phyloP scores from a whole-genome alignment of 2,888 invertebrate genomes.

The Dasysyrphus tricinctus region DNA sequence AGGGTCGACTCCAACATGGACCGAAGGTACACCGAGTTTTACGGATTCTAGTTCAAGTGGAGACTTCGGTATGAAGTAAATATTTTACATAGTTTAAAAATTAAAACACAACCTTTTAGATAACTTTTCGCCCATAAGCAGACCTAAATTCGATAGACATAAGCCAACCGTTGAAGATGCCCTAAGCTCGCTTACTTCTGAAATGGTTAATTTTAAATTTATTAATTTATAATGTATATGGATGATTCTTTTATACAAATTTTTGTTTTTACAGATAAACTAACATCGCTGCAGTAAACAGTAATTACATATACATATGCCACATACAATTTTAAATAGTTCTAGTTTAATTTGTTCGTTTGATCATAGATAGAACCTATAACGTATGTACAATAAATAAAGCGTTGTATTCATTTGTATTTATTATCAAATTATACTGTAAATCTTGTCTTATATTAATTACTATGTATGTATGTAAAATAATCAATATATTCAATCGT shows the following conservation, averaged over 20 bases:
- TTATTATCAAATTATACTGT: constrained; percentile 71
- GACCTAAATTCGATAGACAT: constrained; percentile 83
- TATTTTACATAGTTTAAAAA: constrained; percentile 48
- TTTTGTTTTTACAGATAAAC: constrained; percentile 53
- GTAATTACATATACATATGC: constrained; percentile 65
- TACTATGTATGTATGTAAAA: constrained; percentile 69
- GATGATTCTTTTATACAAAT: no score
- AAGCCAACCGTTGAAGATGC: constrained; percentile 88
- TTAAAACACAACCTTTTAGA: constrained; percentile 78
- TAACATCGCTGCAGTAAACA: constrained; percentile 61
- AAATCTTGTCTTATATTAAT: constrained; percentile 67
- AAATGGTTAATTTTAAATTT: constrained; percentile 87
- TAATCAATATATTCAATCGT: constrained; percentile 73
- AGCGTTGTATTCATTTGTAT: constrained; percentile 74
- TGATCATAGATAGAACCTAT: constrained; percentile 68
- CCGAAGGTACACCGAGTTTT: constrained; percentile 98
- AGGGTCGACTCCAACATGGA: constrained; percentile 98
- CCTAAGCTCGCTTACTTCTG: constrained; percentile 91
- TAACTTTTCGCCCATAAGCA: constrained; percentile 84
- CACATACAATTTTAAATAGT: constrained; percentile 65
- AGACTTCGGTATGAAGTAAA: constrained; percentile 86
- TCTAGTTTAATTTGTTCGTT: constrained; percentile 72
- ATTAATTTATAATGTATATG: no score
- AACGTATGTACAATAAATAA: constrained; percentile 72
- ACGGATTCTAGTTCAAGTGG: constrained; percentile 98